phyloP scores from a whole-genome alignment of 2,797 vertebrate species.

The Choloepus didactylus region DNA sequence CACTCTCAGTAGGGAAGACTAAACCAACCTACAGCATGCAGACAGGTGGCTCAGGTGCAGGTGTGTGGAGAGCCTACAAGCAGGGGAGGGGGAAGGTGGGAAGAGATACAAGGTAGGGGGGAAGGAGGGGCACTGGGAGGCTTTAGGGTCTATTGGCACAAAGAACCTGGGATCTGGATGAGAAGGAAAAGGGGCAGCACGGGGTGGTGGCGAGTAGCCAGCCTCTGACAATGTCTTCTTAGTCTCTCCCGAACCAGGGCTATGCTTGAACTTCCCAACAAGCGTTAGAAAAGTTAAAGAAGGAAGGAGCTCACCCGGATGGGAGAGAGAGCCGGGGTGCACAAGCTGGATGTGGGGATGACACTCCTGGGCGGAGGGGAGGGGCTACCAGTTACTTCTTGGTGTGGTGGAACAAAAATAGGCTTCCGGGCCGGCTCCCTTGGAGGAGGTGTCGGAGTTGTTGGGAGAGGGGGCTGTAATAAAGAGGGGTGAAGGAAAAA shows the following conservation, averaged over 20 bases:
- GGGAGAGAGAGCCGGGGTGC: constrained; percentile 72
- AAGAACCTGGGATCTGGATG: not conserved
- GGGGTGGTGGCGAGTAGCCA: not conserved
- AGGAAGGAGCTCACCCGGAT: constrained; percentile 80
- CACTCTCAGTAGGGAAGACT: not conserved
- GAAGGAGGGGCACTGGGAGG: not conserved
- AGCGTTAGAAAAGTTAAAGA: not conserved
- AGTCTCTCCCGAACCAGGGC: not conserved
- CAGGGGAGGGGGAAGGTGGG: not conserved
- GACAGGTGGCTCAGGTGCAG: not conserved
- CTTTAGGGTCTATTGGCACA: not conserved
- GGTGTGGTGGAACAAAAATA: not conserved
- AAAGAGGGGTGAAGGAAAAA: constrained; percentile 73
- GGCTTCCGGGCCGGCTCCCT: constrained; percentile 72
- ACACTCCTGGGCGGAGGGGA: constrained; percentile 78
- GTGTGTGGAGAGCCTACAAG: not conserved
- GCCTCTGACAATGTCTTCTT: not conserved
- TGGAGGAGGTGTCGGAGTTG: constrained; percentile 72
- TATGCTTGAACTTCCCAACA: not conserved
- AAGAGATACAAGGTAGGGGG: not conserved
- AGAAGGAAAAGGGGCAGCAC: not conserved
- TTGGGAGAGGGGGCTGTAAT: constrained; percentile 82
- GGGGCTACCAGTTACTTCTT: constrained; percentile 69
- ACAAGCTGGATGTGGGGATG: constrained; percentile 45
- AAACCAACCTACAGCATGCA: not conserved